Percentiles rank a stretch among this genome's conserved stretches.
Evolutionary conservation across 2,113 vertebrate species (phyloP).

Genomic region (Tautogolabrus adspersus): DNA sequence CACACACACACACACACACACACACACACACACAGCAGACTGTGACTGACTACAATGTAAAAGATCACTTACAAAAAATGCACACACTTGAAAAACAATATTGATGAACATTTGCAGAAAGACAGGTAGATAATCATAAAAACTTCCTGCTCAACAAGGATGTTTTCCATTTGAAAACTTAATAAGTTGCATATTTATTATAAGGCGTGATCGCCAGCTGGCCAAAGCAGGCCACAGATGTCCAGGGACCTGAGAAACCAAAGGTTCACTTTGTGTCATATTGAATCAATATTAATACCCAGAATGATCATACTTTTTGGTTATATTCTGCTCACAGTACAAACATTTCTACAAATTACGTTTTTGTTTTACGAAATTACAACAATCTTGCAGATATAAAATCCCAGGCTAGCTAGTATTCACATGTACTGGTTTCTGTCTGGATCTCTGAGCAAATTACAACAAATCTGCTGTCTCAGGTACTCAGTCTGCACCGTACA

Average conservation of each 20-base stretch:
- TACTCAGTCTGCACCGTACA: neutral
- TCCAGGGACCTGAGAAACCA: neutral
- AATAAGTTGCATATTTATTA: neutral
- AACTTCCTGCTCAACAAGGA: neutral
- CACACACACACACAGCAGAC: no score
- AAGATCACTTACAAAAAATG: neutral
- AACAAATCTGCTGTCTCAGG: neutral
- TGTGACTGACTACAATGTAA: neutral
- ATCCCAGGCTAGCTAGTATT: neutral
- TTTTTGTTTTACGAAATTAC: no score
- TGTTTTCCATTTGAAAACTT: neutral
- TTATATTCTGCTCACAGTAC: no score
- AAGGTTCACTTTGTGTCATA: neutral
- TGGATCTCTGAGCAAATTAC: neutral
- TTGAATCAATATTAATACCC: neutral
- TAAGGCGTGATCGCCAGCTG: neutral
- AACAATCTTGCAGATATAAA: neutral
- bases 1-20: neutral
- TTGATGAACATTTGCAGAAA: conserved; percentile 7
- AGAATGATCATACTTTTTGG: no score
- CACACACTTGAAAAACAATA: neutral
- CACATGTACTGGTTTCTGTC: neutral
- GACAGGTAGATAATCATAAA: conserved; percentile 19
- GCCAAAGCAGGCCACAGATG: neutral
- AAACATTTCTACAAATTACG: no score